phyloP scores from a whole-genome alignment of 2,888 invertebrate species.

The Resseliella maxima region DNA sequence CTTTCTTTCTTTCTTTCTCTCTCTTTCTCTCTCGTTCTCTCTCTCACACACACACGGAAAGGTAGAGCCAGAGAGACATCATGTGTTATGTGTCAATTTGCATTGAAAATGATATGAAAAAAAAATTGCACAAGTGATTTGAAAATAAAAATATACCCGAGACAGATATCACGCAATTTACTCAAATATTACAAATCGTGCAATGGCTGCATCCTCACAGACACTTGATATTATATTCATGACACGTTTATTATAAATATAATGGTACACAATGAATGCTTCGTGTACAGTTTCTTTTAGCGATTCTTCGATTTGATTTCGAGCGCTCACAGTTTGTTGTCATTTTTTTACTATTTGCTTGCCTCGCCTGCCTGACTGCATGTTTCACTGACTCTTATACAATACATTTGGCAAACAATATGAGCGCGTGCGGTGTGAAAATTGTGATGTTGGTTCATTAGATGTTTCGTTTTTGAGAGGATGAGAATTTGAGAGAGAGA shows the following conservation, averaged over 20 bases:
- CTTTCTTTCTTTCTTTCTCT: no score
- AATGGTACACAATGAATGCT: not conserved
- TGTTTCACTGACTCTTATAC: not conserved
- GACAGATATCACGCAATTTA: not conserved
- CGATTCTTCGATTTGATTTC: not conserved
- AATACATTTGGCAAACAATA: slow-evolving; percentile 3
- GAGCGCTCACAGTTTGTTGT: no score
- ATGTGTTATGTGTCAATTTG: not conserved
- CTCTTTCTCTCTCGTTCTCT: no score
- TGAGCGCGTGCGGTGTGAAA: slow-evolving; percentile 7
- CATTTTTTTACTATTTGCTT: no score
- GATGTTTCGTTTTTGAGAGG: not conserved
- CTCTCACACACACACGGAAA: no score
- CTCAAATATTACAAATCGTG: not conserved
- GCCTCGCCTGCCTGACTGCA: not conserved
- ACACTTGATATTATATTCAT: slow-evolving; percentile 5
- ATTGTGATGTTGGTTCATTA: slow-evolving; percentile 42
- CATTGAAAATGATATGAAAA: not conserved
- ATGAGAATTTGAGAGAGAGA: no score
- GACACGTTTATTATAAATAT: slow-evolving; percentile 36
- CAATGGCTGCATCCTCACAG: not conserved
- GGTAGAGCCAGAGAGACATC: not conserved
- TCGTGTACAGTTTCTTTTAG: not conserved
- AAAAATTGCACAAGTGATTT: not conserved
- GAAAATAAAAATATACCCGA: not conserved